A percentile compares a stretch with the other conserved stretches of the same genome.
These are phyloP conservation scores for Drosophila bipectinata DNA, from an alignment of 1,140 invertebrate species.

Conservation along the genomic window DNA sequence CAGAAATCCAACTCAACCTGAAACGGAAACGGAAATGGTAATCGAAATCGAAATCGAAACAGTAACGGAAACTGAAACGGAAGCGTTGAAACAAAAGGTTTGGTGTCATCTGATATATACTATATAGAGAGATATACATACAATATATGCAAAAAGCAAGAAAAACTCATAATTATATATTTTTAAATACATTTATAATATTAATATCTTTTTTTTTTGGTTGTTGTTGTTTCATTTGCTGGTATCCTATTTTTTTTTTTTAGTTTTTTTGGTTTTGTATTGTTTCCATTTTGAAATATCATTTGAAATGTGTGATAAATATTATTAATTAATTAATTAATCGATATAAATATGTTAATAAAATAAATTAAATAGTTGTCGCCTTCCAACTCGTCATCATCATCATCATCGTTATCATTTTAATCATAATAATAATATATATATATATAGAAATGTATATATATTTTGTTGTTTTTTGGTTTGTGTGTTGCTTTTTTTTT, in stretches of 20 bases:
- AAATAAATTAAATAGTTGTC: conserved; percentile 76
- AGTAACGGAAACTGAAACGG: conserved; percentile 13
- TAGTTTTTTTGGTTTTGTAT: conserved; percentile 29
- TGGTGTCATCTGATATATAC: conserved; percentile 59
- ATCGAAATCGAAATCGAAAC: conserved; percentile 9
- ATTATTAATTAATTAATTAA: conserved; percentile 72
- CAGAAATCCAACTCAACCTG: conserved; percentile 11
- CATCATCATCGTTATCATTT: conserved; percentile 22
- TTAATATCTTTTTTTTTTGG: conserved; percentile 57
- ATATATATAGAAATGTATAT: conserved; percentile 45
- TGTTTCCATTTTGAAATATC: conserved; percentile 67
- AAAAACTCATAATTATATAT: conserved; percentile 82
- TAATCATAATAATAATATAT: conserved; percentile 58
- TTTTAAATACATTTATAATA: conserved; percentile 82
- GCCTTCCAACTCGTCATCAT: conserved; percentile 28
- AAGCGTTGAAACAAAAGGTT: conserved; percentile 37
- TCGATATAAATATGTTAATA: conserved; percentile 81
- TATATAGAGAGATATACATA: conserved; percentile 50
- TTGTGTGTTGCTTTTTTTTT: neutral
- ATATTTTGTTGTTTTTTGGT: conserved; percentile 31
- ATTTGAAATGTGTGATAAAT: conserved; percentile 81
- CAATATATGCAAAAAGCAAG: conserved; percentile 75
- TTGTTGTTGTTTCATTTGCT: conserved; percentile 24
- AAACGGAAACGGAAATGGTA: conserved; percentile 21
- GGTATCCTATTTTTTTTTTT: conserved; percentile 37